phyloP scores from a whole-genome alignment of 2,113 vertebrate species.

The Mirza zaza region DNA sequence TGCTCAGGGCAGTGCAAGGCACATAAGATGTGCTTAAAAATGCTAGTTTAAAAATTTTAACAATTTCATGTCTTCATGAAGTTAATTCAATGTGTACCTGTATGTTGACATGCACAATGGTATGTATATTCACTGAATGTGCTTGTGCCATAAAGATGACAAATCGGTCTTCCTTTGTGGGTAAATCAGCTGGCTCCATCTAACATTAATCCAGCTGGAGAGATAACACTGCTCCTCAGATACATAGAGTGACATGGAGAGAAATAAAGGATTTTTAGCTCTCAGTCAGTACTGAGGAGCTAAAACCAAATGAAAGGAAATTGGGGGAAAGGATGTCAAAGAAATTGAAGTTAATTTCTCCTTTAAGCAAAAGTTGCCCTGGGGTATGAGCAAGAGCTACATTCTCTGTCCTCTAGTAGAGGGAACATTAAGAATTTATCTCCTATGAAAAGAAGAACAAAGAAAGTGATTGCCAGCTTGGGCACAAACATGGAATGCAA shows the following conservation, averaged over 20 bases:
- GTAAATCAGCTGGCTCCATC: constrained; percentile 84
- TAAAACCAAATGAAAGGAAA: not conserved
- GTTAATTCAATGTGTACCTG: not conserved
- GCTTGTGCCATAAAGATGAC: constrained; percentile 89
- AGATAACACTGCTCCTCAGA: constrained; percentile 46
- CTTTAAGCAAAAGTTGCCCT: constrained; percentile 68
- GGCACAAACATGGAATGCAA: not conserved
- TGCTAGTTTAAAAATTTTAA: not conserved
- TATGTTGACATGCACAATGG: constrained; percentile 79
- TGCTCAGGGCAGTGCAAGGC: not conserved
- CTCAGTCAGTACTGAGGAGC: not conserved
- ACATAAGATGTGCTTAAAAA: not conserved
- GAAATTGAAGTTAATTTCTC: constrained; percentile 56
- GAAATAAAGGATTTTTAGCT: not conserved
- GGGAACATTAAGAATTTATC: constrained; percentile 62
- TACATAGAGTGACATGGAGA: not conserved
- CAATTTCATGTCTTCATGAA: not conserved
- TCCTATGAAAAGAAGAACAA: not conserved
- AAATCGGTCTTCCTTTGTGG: constrained; percentile 87
- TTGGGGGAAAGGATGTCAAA: not conserved
- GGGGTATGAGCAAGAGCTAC: constrained; percentile 62
- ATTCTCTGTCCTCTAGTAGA: constrained; percentile 64
- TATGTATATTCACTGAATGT: constrained; percentile 91
- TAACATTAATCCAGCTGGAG: constrained; percentile 56
- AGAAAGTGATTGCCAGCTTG: not conserved